phyloP scores from a whole-genome alignment of 2,888 invertebrate genomes.

The Mylabris sibirica region DNA sequence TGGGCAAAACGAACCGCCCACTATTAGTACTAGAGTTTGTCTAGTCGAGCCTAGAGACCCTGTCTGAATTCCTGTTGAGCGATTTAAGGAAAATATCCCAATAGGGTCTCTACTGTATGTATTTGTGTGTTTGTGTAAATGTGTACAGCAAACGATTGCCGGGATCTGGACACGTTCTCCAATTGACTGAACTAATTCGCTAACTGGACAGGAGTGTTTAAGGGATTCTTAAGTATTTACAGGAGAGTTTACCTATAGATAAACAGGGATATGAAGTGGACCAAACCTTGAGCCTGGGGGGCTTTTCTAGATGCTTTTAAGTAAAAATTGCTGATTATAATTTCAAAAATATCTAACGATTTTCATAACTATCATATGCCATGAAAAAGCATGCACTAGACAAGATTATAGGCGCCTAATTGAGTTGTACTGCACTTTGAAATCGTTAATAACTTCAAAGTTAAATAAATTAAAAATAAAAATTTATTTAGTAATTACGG shows the following conservation, averaged over 20 bases:
- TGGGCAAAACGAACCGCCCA: constrained; percentile 8
- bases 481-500: no score
- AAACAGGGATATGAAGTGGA: no score
- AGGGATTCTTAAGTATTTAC: neutral
- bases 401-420: no score
- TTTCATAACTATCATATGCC: no score
- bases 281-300: no score
- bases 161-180: neutral
- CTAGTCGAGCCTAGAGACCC: neutral
- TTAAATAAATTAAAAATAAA: no score
- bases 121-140: neutral
- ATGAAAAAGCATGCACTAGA: no score
- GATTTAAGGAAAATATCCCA: constrained; percentile 4
- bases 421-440: no score
- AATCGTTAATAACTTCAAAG: no score
- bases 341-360: no score
- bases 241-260: neutral
- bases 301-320: no score
- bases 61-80: neutral
- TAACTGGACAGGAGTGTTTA: neutral
- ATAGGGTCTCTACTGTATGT: neutral
- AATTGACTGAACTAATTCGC: neutral
- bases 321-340: no score
- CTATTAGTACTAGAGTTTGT: neutral
- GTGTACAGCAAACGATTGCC: neutral